Evolutionary conservation across 2,797 vertebrate species (phyloP), one percentile per base, ranked within the genome.

Genomic region (Buceros bicornis): DNA sequence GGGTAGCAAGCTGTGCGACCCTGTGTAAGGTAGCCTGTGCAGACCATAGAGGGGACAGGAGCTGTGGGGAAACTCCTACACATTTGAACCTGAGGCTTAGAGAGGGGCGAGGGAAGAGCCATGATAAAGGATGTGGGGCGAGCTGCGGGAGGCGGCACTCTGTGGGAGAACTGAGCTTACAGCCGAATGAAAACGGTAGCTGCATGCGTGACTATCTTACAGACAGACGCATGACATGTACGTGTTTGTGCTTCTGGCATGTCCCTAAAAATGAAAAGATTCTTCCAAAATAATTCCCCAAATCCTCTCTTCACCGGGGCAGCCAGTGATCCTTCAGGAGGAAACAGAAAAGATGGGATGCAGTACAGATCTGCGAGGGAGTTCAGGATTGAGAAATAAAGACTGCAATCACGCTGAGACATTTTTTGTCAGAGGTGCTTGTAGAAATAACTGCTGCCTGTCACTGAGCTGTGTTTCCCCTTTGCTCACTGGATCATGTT

Each of bases 31-130:
- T n/a, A 65, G 20, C 8, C 60, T 51, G 16, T 26, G 66, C 50
- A 67, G 33, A 28, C 24, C 0, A 0, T 0, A 1, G 28, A 0
- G 8, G 15, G 42, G 13, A 67, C 22, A 50, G 61, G 29, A 73
- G 61, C 9, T 16, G 12, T 35, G 2, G 1, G 35, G 35, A 10
- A 64, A 6, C 4, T 58, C 15, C 70, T 43, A 1, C 1, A 1
- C 40, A 16, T 74, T n/a, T 7, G 21, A 67, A 37, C 16, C 45
- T 11, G 35, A 81, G 48, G 25, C 43, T 47, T 35, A 56, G 54
- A 54, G 24, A 56, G 37, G 17, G 18, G 28, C 29, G 24, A 82
- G 18, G 18, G 43, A 64, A 78, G 13, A 10, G 29, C 57, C 0
- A 0, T 15, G 45, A 33, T 76, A 45, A 54, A 86, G n/a, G 43